These are phyloP conservation scores for Hydractinia echinata DNA, from an alignment of 30 jellyfish, hydroid and myxozoan genomes.

Conservation along the genomic window DNA sequence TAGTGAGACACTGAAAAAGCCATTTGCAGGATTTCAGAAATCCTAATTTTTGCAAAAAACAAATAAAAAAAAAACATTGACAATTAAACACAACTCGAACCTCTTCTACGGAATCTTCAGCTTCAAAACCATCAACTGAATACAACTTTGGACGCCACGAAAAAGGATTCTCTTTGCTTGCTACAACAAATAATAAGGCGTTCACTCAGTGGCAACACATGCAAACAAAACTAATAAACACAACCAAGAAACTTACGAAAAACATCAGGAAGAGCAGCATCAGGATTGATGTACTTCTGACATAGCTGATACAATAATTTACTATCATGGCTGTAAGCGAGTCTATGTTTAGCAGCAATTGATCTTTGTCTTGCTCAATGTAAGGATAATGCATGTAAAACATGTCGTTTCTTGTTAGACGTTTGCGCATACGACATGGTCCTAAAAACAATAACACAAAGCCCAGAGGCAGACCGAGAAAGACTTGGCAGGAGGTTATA, in stretches of 20 bases:
- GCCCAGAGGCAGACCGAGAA: too few species aligned
- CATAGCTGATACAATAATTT: constrained; percentile 55
- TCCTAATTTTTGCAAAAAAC: not conserved
- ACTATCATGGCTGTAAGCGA: constrained; percentile 78
- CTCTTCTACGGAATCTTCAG: constrained; percentile 67
- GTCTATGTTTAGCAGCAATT: constrained; percentile 47
- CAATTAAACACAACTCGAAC: constrained; percentile 17
- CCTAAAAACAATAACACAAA: constrained; percentile 51
- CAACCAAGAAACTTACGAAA: constrained; percentile 10
- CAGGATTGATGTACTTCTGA: constrained; percentile 44
- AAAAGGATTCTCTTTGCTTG: constrained; percentile 48
- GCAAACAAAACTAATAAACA: not conserved
- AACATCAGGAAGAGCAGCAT: not conserved
- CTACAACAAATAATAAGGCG: not conserved
- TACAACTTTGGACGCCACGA: constrained; percentile 74
- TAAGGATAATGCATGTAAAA: constrained; percentile 73
- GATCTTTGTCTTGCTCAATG: constrained; percentile 42
- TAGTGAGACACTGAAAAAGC: not conserved
- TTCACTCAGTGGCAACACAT: too few species aligned
- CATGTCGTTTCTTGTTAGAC: constrained; percentile 62
- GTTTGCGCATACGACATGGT: constrained; percentile 85
- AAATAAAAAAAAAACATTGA: not conserved
- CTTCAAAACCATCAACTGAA: constrained; percentile 83
- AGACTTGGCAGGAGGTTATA: too few species aligned
- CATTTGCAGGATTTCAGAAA: not conserved